Conservation (phyloP, 2,113 vertebrate genomes). For the Cichladusa arquata region DNA sequence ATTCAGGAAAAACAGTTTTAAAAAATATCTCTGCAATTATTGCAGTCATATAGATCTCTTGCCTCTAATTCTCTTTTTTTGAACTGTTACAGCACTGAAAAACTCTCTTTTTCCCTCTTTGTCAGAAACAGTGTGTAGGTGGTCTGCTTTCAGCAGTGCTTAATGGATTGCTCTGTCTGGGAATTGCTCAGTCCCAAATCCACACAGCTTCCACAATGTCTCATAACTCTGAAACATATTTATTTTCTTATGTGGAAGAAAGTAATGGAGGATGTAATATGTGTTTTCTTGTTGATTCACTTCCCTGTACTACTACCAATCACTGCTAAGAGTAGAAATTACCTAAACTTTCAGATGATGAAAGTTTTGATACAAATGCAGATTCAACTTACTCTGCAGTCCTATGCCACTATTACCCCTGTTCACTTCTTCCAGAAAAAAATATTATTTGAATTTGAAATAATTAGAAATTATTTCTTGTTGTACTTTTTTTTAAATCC, state of each 20-base stretch:
- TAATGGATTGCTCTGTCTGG: slow-evolving; percentile 14
- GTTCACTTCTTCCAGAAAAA: fast-evolving
- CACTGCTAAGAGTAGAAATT: background rate
- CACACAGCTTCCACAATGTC: background rate
- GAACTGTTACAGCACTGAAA: background rate
- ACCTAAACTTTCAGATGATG: background rate
- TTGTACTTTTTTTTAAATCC: background rate
- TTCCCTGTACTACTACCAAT: background rate
- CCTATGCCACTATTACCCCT: background rate
- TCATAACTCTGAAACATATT: background rate
- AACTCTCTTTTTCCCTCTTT: background rate
- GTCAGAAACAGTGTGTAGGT: background rate
- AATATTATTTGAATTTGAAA: background rate
- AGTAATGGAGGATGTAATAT: background rate
- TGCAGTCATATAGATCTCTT: background rate
- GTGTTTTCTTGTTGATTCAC: background rate
- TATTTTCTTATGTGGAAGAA: background rate
- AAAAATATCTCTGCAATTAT: background rate
- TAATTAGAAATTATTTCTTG: background rate
- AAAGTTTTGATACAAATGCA: background rate
- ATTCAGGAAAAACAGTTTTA: background rate
- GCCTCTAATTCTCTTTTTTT: background rate
- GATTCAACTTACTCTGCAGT: background rate
- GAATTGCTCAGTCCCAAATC: background rate
- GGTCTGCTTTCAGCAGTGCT: background rate